These are phyloP conservation scores for Catharus minimus DNA, from an alignment of 2,113 vertebrate genomes.

Conservation along the genomic window DNA sequence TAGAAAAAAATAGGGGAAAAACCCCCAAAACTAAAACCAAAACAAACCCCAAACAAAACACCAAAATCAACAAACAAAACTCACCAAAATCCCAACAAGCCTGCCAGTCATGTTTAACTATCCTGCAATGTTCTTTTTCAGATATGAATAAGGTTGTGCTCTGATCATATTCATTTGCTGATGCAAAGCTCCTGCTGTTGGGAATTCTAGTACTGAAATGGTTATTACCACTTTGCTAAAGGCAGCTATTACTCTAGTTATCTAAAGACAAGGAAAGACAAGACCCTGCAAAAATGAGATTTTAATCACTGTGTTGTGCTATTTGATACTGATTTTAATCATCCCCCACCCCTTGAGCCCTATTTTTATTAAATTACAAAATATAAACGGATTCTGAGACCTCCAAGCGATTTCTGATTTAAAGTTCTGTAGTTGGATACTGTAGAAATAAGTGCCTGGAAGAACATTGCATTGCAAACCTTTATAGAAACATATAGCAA, in stretches of 20 bases:
- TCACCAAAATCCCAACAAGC: background rate
- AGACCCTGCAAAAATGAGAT: slow-evolving; percentile 41
- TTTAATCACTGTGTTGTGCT: slow-evolving; percentile 46
- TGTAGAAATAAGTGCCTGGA: background rate
- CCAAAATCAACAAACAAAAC: background rate
- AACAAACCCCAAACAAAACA: background rate
- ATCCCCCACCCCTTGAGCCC: background rate
- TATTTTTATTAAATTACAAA: slow-evolving; percentile 57
- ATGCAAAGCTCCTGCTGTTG: slow-evolving; percentile 36
- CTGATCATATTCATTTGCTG: slow-evolving; percentile 36
- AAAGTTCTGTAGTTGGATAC: background rate
- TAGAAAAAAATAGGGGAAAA: background rate
- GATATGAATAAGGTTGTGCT: slow-evolving; percentile 38
- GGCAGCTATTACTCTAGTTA: slow-evolving; percentile 50
- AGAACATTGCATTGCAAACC: background rate
- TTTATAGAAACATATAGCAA: background rate
- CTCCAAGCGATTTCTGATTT: background rate
- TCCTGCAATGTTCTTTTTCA: slow-evolving; percentile 41
- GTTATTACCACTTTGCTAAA: slow-evolving; percentile 49
- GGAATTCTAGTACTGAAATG: slow-evolving; percentile 43
- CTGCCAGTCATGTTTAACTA: slow-evolving; percentile 35
- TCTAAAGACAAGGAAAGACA: slow-evolving; percentile 53
- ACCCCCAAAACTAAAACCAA: background rate
- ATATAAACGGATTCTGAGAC: background rate
- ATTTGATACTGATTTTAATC: slow-evolving; percentile 49